Base-by-base conservation (phyloP, 1,140 invertebrate genomes). In the Nymphalis io region DNA sequence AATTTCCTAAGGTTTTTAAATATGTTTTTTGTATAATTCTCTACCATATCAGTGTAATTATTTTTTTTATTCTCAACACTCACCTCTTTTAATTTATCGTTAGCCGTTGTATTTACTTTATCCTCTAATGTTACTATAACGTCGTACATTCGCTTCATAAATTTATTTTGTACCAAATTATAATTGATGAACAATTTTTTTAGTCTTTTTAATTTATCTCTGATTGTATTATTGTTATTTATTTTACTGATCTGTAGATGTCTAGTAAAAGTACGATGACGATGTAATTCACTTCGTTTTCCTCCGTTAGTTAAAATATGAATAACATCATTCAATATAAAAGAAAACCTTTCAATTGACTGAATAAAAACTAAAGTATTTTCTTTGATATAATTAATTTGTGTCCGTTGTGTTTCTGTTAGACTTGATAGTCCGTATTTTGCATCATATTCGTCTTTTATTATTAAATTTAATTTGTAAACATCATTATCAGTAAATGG, bases 311-410 rank as follows among this genome's bases (percentile, higher is more conserved):
- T 77, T 27, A 82, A 59, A 58, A 86, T 80, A 33, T 59, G 44
- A 53, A 88, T 74, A 11, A 90, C 75, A 60, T 88, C 82, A 59
- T 83, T 80, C 1, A 90, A 59, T 60, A 84, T 78, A 38, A 60
- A 67, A 1, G 81, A 77, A 70, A 88, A 88, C n/a, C 77, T 88
- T 63, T 78, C 76, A 15, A 88, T 72, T 3, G 84, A 83, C 53
- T 82, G 58, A 21, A 87, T 75, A 60, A 90, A 88, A 23, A 70
- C 55, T 59, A 80, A 55, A 27, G 79, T 81, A 63, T 84, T 85
- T 55, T 75, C 74, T 77, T 85, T 90, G 4, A 88, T 79, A 71
- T 88, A 85, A 12, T 80, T 60, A 20, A 87, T 77, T 76, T 87
- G 84, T 27, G 46, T 72, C 15, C 20, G 51, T 61, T 84, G 73